phyloP scores from a whole-genome alignment of 2,888 invertebrate species.

The Macropis europaea region DNA sequence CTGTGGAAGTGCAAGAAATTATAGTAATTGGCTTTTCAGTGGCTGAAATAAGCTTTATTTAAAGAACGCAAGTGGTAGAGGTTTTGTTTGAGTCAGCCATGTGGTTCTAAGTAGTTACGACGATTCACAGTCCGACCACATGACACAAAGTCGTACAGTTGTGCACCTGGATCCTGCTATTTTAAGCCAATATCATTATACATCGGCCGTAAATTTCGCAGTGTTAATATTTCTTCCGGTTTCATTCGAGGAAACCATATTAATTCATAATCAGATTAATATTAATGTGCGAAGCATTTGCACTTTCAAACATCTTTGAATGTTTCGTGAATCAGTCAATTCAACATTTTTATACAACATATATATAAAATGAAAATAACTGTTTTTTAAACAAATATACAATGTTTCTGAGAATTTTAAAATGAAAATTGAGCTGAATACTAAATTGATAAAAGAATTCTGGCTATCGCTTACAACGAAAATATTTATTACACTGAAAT shows the following conservation, averaged over 20 bases:
- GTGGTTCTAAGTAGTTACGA: conserved; percentile 35
- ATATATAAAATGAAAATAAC: too few species aligned
- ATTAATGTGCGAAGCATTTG: too few species aligned
- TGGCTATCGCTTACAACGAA: too few species aligned
- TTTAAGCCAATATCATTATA: conserved; percentile 26
- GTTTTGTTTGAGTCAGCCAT: conserved; percentile 4
- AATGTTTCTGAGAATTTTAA: too few species aligned
- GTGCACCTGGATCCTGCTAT: conserved; percentile 32
- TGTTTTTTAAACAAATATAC: too few species aligned
- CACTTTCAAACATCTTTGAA: too few species aligned
- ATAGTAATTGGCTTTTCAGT: background rate
- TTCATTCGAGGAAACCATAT: background rate
- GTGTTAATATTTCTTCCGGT: conserved; percentile 15
- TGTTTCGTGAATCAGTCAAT: too few species aligned
- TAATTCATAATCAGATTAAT: too few species aligned
- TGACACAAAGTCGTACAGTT: background rate
- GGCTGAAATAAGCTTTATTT: background rate
- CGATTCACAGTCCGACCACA: conserved; percentile 32
- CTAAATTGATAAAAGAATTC: too few species aligned
- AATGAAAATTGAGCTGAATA: too few species aligned
- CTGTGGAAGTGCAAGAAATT: background rate
- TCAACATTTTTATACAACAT: too few species aligned
- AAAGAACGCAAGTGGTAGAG: conserved; percentile 9
- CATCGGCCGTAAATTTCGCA: conserved; percentile 1
- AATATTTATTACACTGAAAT: too few species aligned